Evolutionary conservation across 1,140 invertebrate species (phyloP), one percentile per base, ranked within the genome.

Genomic region (Dolichoris vasculosae): DNA sequence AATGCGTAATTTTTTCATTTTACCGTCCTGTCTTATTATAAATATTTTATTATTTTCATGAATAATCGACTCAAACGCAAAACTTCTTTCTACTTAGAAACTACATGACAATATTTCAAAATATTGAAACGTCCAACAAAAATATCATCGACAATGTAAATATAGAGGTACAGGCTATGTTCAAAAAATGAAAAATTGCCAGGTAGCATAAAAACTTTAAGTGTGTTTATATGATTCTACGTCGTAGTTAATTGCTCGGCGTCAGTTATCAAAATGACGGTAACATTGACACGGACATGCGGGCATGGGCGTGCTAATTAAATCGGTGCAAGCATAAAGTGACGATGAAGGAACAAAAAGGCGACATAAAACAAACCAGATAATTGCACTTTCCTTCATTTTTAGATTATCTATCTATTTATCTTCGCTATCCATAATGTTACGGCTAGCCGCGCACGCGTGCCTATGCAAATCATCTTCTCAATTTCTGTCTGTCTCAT

Each of bases 401-500:
- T 48, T 67, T 43, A 35, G 15, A 51, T 48, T 64, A 30, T 32
- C n/a, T n/a, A 23, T 11, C 40, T 48, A 51, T 82, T 73, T 63
- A 63, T 83, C 46, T 13, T 51, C 80, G 75, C 46, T 51, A 51
- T 86, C 71, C 83, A 59, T 67, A 55, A 32, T 85, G 87, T 88
- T 83, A 87, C 87, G 87, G 82, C 38, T 79, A 64, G 85, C 48
- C 85, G 87, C 86, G 83, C 87, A 86, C 88, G 88, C 88, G 90
- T 88, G 88, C 86, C 86, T 87, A 89, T 89, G 87, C 87, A 89
- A 88, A 89, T 89, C 64, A 86, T 76, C 73, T 20, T 83, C 67
- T n/a, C 77, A 63, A 7, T 63, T n/a, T 77, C 46, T 2, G 30
- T 79, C 48, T 11, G 0, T 59, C 35, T 59, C 32, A 40, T 82